Evolutionary conservation across 1,140 invertebrate genomes (phyloP).

Genomic region (Planococcus citri): DNA sequence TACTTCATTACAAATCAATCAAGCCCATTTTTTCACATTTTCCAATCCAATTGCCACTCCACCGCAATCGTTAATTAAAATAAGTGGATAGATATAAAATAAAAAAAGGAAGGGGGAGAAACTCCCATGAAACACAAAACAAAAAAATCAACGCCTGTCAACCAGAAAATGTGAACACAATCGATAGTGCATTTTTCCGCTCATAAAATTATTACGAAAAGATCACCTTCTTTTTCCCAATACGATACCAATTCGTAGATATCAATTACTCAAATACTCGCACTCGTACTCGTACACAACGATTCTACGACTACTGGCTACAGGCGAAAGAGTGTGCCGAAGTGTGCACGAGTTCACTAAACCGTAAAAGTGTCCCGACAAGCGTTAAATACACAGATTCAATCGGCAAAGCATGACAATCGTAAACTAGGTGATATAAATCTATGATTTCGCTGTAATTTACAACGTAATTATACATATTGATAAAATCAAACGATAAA

Average conservation of each 20-base stretch:
- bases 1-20: no score
- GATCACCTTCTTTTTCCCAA: not conserved
- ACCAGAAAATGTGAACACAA: not conserved
- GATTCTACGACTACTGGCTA: not conserved
- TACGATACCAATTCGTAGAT: no score
- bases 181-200: not conserved
- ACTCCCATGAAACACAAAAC: not conserved
- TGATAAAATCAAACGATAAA: not conserved
- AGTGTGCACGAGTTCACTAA: not conserved
- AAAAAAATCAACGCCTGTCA: not conserved
- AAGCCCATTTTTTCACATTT: no score
- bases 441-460: not conserved
- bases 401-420: conserved; percentile 1
- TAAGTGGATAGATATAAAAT: no score
- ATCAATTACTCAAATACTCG: conserved; percentile 8
- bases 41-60: no score
- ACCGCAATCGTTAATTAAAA: no score
- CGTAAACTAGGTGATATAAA: not conserved
- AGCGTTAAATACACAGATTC: conserved; percentile 6
- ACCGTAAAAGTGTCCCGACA: conserved; percentile 5
- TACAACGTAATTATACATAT: not conserved
- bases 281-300: no score
- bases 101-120: no score
- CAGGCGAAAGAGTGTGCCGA: not conserved
- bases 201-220: conserved; percentile 1